Evolutionary conservation across 2,888 invertebrate species (phyloP).

Genomic region (Cataglyphis albicans): DNA sequence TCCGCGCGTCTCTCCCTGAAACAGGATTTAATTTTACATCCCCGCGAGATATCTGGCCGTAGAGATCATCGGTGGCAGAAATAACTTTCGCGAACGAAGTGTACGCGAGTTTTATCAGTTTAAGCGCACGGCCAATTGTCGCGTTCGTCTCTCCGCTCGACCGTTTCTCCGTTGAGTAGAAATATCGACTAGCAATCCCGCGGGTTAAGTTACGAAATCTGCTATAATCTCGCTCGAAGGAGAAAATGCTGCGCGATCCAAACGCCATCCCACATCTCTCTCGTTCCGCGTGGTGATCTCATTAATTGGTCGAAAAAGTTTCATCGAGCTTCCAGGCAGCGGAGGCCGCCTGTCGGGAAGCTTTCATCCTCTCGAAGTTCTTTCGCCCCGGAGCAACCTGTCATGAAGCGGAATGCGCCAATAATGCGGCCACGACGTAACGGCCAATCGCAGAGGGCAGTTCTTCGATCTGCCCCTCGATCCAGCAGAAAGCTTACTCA

Average conservation of each 20-base stretch:
- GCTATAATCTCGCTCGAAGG: slow-evolving; percentile 37
- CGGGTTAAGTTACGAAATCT: slow-evolving; percentile 50
- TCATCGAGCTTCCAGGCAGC: slow-evolving; percentile 30
- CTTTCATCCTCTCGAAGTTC: slow-evolving; percentile 51
- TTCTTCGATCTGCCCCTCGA: slow-evolving; percentile 46
- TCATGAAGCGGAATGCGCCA: slow-evolving; percentile 61
- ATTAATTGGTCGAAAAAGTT: slow-evolving; percentile 78
- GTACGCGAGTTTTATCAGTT: slow-evolving; percentile 56
- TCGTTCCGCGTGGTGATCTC: slow-evolving; percentile 74
- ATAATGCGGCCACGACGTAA: slow-evolving; percentile 58
- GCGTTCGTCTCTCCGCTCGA: slow-evolving; percentile 1
- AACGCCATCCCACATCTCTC: slow-evolving; percentile 25
- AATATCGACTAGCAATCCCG: slow-evolving; percentile 49
- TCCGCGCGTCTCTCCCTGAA: slow-evolving; percentile 53
- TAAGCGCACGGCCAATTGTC: slow-evolving; percentile 53
- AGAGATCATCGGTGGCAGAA: slow-evolving; percentile 46
- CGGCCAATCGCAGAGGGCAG: slow-evolving; percentile 41
- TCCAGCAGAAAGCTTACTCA: slow-evolving; percentile 39
- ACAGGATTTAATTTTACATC: slow-evolving; percentile 56
- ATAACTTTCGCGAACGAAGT: slow-evolving; percentile 49
- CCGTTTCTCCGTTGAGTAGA: slow-evolving; percentile 24
- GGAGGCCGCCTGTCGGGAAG: slow-evolving; percentile 44
- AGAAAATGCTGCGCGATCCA: slow-evolving; percentile 34
- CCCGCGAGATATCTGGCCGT: slow-evolving; percentile 48
- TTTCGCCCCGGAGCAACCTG: slow-evolving; percentile 44